phyloP scores from a whole-genome alignment of 2,797 vertebrate genomes.

The Pempheris klunzingeri region DNA sequence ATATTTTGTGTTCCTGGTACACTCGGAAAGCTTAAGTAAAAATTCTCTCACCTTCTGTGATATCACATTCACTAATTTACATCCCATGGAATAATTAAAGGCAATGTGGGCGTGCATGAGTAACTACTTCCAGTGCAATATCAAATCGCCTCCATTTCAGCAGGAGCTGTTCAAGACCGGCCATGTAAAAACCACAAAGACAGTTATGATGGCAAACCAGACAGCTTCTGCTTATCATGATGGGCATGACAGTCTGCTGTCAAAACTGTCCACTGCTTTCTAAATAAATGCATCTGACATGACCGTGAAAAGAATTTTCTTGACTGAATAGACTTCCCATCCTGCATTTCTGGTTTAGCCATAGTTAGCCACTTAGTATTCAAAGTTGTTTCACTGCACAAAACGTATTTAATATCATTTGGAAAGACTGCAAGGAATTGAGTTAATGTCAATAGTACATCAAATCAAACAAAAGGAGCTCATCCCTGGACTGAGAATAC shows the following conservation, averaged over 20 bases:
- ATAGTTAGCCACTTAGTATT: not conserved
- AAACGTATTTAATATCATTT: not conserved
- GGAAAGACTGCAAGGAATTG: not conserved
- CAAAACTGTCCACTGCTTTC: constrained; percentile 27
- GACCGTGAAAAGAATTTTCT: not conserved
- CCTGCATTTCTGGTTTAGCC: not conserved
- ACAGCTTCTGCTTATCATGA: constrained; percentile 32
- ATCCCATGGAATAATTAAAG: constrained; percentile 24
- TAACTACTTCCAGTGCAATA: constrained; percentile 27
- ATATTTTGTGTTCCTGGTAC: not conserved
- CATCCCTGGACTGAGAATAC: not conserved
- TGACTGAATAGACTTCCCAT: constrained; percentile 6
- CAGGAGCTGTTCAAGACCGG: constrained; percentile 19
- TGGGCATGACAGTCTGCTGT: constrained; percentile 26
- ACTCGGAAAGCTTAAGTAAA: constrained; percentile 9
- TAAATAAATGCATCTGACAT: constrained; percentile 26
- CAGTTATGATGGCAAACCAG: constrained; percentile 23
- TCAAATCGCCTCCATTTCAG: constrained; percentile 13
- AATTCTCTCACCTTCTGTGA: not conserved
- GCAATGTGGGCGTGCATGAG: constrained; percentile 1
- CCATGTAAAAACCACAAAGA: constrained; percentile 33
- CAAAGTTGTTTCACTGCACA: not conserved
- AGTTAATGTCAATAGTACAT: not conserved
- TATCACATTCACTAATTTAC: constrained; percentile 13
- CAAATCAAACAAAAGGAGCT: not conserved